Base-by-base conservation (phyloP, 2,888 invertebrate species). In the Apamea epomidion region DNA sequence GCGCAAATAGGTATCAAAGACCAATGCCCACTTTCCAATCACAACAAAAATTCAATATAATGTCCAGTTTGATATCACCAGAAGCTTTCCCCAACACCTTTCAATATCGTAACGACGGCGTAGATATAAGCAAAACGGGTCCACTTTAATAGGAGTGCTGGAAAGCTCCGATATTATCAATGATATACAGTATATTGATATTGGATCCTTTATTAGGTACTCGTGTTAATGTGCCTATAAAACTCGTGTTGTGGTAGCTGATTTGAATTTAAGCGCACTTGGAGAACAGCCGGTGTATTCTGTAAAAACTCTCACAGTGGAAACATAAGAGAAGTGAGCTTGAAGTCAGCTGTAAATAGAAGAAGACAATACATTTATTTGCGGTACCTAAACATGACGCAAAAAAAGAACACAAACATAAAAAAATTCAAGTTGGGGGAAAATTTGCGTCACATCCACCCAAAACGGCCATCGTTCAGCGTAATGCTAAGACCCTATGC, bases 111-210 rank as follows among this genome's bases (percentile, higher is more conserved):
- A 25, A 64, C 65, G 58, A 42, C 37, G 14, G 18, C n/a, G 42
- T 21, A 42, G 29, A 37, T 54, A 71, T 21, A 67, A 42, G 42
- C 60, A 71, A 54, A 62, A 62, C 82, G 69, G 69, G 82, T 65
- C n/a, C 54, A 72, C 67, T 67, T 58, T 45, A 58, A 29, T 37
- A 71, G 32, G 12, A 64, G 18, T 14, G 16, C 62, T 45, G 29
- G 85, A 85, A 83, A 83, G 81, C 60, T 70, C 16, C 21, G 14
- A 58, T 68, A 80, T 51, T 68, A 85, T 72, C 67, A 77, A 67
- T 29, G 60, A 68, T 78, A 78, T 60, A 65, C 69, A 58, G 45
- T 25, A 37, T 32, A 67, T 29, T 60, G 78, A 78, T 78, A 62
- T 79, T 62, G 54, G 16, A 62, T 64, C 54, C 45, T 78, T 76